Evolutionary conservation across 2,797 vertebrate species (phyloP).

Genomic region (Phyllotis vaccarum): DNA sequence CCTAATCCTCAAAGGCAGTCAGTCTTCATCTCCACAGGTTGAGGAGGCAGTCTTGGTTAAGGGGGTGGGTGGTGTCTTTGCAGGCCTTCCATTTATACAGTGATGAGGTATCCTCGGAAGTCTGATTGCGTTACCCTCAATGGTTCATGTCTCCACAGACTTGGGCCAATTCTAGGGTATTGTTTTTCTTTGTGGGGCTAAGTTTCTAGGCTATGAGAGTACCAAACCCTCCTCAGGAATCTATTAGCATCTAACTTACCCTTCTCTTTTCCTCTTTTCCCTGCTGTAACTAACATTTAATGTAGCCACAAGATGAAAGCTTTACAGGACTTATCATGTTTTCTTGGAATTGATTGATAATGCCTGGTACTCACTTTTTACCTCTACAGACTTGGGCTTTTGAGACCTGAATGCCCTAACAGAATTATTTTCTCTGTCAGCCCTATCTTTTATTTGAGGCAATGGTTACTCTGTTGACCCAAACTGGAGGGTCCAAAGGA

Average conservation of each 20-base stretch:
- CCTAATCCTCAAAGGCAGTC: not conserved
- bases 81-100: not conserved
- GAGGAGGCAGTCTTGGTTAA: not conserved
- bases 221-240: not conserved
- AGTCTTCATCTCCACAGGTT: not conserved
- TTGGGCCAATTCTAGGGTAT: not conserved
- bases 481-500: not conserved
- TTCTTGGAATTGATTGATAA: not conserved
- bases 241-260: not conserved
- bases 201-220: not conserved
- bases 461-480: not conserved
- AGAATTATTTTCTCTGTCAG: not conserved
- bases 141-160: not conserved
- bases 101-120: not conserved
- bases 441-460: not conserved
- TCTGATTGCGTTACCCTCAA: not conserved
- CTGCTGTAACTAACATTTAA: no score
- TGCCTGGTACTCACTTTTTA: not conserved
- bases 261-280: not conserved
- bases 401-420: not conserved
- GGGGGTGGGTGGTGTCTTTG: not conserved
- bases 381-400: not conserved
- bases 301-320: not conserved
- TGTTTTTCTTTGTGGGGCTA: not conserved
- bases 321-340: fast-evolving